Conservation (phyloP, 1,140 invertebrate species). For the Lasaia peninsularis region DNA sequence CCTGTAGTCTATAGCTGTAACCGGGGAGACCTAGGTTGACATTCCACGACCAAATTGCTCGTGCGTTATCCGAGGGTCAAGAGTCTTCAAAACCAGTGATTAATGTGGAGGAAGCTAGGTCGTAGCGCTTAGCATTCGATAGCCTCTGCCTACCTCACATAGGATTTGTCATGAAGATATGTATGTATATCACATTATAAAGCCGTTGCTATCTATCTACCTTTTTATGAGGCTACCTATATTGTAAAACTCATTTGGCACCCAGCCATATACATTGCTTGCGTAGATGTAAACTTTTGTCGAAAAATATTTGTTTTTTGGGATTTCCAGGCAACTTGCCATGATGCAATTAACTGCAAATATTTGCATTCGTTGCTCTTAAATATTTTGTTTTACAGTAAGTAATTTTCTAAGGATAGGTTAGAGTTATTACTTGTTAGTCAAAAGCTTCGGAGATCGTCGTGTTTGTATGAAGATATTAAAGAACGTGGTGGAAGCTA, state of each 20-base stretch:
- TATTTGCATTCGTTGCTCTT: not conserved
- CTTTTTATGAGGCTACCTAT: slow-evolving; percentile 53
- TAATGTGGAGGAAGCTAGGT: no score
- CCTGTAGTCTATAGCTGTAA: no score
- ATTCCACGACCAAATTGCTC: no score
- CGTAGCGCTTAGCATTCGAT: no score
- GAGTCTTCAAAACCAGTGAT: no score
- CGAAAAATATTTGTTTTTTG: slow-evolving; percentile 60
- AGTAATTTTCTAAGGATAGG: slow-evolving; percentile 12
- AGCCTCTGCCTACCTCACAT: no score
- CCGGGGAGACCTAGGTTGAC: no score
- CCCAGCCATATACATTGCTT: slow-evolving; percentile 66
- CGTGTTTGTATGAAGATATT: no score
- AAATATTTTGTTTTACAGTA: not conserved
- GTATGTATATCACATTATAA: not conserved
- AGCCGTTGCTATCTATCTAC: slow-evolving; percentile 41
- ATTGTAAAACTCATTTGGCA: slow-evolving; percentile 74
- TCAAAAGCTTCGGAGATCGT: no score
- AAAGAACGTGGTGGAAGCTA: no score
- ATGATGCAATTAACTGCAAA: slow-evolving; percentile 30
- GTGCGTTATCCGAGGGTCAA: no score
- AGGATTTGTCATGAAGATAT: no score
- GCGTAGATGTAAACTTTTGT: slow-evolving; percentile 54
- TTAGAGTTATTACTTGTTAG: not conserved
- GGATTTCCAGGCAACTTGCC: slow-evolving; percentile 45